These are phyloP conservation scores for Mionectes olivaceus DNA, from an alignment of 2,797 vertebrate genomes.

Conservation along the genomic window DNA sequence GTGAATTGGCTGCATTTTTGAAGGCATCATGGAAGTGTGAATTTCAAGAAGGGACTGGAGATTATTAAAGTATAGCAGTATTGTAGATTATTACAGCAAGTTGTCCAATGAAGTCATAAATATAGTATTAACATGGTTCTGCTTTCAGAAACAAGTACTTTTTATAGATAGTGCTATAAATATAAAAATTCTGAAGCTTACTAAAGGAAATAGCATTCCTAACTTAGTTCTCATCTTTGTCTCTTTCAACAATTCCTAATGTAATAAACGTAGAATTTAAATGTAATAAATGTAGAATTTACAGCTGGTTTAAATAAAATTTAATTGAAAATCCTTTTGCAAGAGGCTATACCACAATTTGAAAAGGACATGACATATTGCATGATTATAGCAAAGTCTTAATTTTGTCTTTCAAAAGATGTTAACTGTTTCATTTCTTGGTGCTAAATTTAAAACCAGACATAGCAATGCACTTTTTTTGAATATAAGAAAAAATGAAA, in stretches of 20 bases:
- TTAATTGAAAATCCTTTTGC: not conserved
- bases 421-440: not conserved
- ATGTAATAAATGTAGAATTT: not conserved
- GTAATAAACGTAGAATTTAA: not conserved
- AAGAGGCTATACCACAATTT: not conserved
- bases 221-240: not conserved
- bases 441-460: not conserved
- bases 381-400: not conserved
- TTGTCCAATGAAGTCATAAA: not conserved
- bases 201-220: not conserved
- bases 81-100: not conserved
- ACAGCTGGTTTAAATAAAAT: not conserved
- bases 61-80: not conserved
- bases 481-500: not conserved
- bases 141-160: not conserved
- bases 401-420: not conserved
- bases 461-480: not conserved
- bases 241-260: not conserved
- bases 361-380: not conserved
- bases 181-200: not conserved
- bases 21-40: not conserved
- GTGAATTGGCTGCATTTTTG: not conserved
- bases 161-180: not conserved
- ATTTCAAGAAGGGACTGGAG: not conserved
- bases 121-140: not conserved